These are phyloP conservation scores for Hypothenemus hampei DNA, from an alignment of 1,140 invertebrate genomes.

Conservation along the genomic window DNA sequence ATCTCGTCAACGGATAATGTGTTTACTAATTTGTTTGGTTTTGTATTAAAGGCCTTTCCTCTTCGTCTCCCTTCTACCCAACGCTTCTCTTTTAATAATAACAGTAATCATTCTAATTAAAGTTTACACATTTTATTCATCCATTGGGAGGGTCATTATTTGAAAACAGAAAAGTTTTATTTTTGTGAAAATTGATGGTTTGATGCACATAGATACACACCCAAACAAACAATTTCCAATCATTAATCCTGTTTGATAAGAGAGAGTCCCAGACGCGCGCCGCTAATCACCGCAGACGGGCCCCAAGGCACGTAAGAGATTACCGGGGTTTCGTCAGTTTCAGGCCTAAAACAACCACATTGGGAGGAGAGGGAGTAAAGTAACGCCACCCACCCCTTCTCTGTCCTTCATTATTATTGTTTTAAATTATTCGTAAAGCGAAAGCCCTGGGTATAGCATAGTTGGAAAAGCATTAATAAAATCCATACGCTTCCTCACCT, in stretches of 20 bases:
- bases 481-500: no score
- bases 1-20: slow-evolving; percentile 28
- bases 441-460: no score
- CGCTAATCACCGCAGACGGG: slow-evolving; percentile 21
- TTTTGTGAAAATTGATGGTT: no score
- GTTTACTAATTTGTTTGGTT: slow-evolving; percentile 31
- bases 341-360: slow-evolving; percentile 9
- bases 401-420: no score
- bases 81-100: background rate
- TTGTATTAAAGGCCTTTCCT: slow-evolving; percentile 10
- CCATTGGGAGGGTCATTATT: no score
- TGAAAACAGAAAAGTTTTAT: no score
- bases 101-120: background rate
- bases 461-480: no score
- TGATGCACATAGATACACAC: background rate
- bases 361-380: no score
- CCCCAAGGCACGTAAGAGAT: slow-evolving; percentile 22
- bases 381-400: no score
- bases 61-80: background rate
- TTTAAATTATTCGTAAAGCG: slow-evolving; percentile 19
- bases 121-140: no score
- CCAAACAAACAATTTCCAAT: slow-evolving; percentile 10
- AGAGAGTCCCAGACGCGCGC: slow-evolving; percentile 12
- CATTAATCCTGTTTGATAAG: slow-evolving; percentile 21
- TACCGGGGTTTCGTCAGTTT: slow-evolving; percentile 6